Base-by-base conservation (phyloP, 1,140 invertebrate genomes). In the Palaemon carinicauda region DNA sequence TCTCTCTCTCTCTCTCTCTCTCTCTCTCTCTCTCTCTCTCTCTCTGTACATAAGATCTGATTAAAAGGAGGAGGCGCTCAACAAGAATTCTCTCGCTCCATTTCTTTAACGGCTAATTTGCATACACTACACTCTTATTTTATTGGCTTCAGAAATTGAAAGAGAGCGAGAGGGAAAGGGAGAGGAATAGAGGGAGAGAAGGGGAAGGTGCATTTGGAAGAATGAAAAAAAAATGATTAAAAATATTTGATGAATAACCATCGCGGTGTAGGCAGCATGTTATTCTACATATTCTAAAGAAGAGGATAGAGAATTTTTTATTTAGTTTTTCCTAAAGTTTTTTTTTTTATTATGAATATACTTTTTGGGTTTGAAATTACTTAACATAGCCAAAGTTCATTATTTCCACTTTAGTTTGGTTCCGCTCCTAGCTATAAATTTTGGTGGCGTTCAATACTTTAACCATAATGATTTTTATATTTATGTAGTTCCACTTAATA, bases 31-130 rank as follows among this genome's bases (percentile, higher is more conserved):
- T 14, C 52, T 21, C 51, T 33, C 19, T 31, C 41, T 14, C 29
- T 83, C 73, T 21, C 29, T 83, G 51, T 78, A 86, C 21, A 52
- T 77, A 79, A 65, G 50, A 86, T 73, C 84, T 86, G 84, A 86
- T 86, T 86, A 86, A 86, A 86, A 86, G 80, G 54, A 86, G 80
- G 84, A 80, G 65, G 71, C 71, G 80, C 65, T 80, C 77, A 86
- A 86, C 77, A 78, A 60, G 60, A 80, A 80, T 86, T 86, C 31
- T 86, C 65, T 80, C 84, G 77, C 84, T 14, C 84, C 77, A 86
- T 86, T 80, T 80, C 84, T 80, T 79, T 52, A n/a, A 17, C 10
- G 27, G 65, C 24, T 24, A 80, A 85, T 85, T 86, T 86, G 77
- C 84, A 86, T 80, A 79, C 31, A 78, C 19, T 54, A 31, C 29